These are phyloP conservation scores for Metaphire vulgaris DNA, from an alignment of 1,140 invertebrate genomes.

Conservation along the genomic window DNA sequence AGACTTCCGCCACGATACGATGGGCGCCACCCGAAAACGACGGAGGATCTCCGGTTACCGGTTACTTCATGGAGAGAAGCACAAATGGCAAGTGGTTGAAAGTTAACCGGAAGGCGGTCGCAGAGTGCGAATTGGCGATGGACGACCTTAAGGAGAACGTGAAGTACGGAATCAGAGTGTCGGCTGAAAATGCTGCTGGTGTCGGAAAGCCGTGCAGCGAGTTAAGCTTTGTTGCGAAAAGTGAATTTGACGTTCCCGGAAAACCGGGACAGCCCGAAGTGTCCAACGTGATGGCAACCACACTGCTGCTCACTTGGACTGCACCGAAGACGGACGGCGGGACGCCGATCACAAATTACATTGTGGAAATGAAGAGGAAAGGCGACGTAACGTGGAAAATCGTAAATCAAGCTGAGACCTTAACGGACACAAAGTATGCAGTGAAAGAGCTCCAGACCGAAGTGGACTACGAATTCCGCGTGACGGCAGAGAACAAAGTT, in stretches of 20 bases:
- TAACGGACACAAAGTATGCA: slow-evolving; percentile 63
- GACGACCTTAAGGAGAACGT: slow-evolving; percentile 87
- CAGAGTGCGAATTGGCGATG: slow-evolving; percentile 78
- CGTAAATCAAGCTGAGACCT: neutral
- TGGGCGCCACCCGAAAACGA: slow-evolving; percentile 86
- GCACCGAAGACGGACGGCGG: slow-evolving; percentile 83
- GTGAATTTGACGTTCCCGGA: slow-evolving; percentile 37
- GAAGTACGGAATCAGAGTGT: slow-evolving; percentile 89
- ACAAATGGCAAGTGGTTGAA: slow-evolving; percentile 62
- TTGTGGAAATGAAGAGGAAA: slow-evolving; percentile 48
- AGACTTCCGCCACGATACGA: slow-evolving; percentile 65
- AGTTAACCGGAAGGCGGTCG: slow-evolving; percentile 73
- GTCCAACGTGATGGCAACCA: slow-evolving; percentile 88
- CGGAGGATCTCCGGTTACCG: slow-evolving; percentile 88
- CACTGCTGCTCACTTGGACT: slow-evolving; percentile 86
- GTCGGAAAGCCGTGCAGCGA: slow-evolving; percentile 67
- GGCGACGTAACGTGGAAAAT: slow-evolving; percentile 17
- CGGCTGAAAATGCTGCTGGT: slow-evolving; percentile 88
- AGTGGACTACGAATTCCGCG: slow-evolving; percentile 92
- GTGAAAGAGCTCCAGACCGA: slow-evolving; percentile 84
- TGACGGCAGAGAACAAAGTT: slow-evolving; percentile 88
- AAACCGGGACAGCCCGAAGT: slow-evolving; percentile 50
- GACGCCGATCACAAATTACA: slow-evolving; percentile 90
- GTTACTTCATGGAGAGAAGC: slow-evolving; percentile 90
- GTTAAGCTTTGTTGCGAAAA: slow-evolving; percentile 30